Percentiles rank a stretch among this genome's conserved stretches.
These are phyloP conservation scores for Pseudomyrmex sp. DNA, from an alignment of 1,140 invertebrate species.

Conservation along the genomic window DNA sequence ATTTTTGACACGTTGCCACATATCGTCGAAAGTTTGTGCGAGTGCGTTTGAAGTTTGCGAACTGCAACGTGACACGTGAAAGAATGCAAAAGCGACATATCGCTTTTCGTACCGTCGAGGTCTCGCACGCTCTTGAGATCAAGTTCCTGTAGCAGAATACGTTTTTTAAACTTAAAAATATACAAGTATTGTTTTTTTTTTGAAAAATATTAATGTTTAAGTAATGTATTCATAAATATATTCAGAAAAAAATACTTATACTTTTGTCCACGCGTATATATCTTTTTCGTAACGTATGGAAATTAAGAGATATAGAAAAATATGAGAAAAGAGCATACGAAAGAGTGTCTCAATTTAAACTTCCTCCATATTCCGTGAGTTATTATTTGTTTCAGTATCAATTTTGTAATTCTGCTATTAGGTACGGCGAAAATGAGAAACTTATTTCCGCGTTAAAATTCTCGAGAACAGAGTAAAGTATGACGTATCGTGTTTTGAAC, in stretches of 20 bases:
- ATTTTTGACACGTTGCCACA: conserved; percentile 2
- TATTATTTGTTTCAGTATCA: neutral
- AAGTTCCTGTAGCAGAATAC: neutral
- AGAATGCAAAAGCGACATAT: conserved; percentile 7
- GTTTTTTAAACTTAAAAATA: too few species aligned
- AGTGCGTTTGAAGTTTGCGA: conserved; percentile 7
- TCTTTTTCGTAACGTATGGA: too few species aligned
- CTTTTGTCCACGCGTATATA: neutral
- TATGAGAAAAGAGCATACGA: neutral
- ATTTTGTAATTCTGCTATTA: neutral
- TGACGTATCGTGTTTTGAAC: conserved; percentile 41
- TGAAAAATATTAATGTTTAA: too few species aligned
- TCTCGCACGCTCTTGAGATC: conserved; percentile 11
- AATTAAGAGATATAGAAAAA: too few species aligned
- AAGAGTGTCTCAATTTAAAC: neutral
- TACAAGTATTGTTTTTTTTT: too few species aligned
- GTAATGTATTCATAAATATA: neutral
- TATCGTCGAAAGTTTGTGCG: conserved; percentile 14
- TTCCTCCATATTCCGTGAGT: neutral
- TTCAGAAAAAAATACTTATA: neutral
- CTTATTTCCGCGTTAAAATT: conserved; percentile 33
- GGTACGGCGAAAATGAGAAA: neutral
- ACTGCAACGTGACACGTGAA: neutral
- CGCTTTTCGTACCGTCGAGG: neutral
- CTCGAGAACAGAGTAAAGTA: neutral